Evolutionary conservation across 2,113 vertebrate genomes (phyloP), one percentile per base, ranked within the genome.

Genomic region (Regulus satrapa): DNA sequence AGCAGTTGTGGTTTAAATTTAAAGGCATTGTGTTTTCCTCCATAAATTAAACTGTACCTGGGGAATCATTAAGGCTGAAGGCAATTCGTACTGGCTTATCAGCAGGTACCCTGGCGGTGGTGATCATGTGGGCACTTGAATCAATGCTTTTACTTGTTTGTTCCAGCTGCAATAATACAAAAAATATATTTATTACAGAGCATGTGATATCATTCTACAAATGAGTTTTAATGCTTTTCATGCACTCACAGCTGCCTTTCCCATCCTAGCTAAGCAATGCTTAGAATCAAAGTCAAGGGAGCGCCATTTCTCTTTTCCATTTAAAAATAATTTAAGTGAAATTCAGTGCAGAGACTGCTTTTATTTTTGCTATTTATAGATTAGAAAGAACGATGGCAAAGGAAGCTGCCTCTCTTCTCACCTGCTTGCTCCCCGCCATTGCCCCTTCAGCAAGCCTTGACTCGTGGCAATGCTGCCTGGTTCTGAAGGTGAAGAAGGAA

Each of bases 91-190:
- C 98, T 91, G 98, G 98, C 98, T 99, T 99, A 97, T 99, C 99
- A 87, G 99, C 99, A 98, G 99, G 98, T 97, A 99, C 98, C 98
- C 99, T 99, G 96, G 99, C 97, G 97, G 99, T 99, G 98, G 99
- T 99, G 98, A 99, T 99, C 99, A 99, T 99, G 99, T 99, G 99
- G 99, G 98, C 99, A 98, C 98, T 98, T 96, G 97, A 96, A 95
- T 96, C 97, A 94, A 92, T 94, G 92, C 8, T 97, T 97, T 97
- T 97, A 96, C 95, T 97, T 96, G 96, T 96, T 95, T 97, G 97
- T 97, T 98, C 98, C 98, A 98, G 98, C 98, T 98, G 94, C 32
- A 94, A 97, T 54, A 89, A 96, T 64, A 97, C 69, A 91, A 97
- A 96, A 26, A 92, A 97, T 55, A 92, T 29, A 96, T 85, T 85